Base-by-base conservation (phyloP, 2,113 vertebrate species). In the Myodes glareolus region DNA sequence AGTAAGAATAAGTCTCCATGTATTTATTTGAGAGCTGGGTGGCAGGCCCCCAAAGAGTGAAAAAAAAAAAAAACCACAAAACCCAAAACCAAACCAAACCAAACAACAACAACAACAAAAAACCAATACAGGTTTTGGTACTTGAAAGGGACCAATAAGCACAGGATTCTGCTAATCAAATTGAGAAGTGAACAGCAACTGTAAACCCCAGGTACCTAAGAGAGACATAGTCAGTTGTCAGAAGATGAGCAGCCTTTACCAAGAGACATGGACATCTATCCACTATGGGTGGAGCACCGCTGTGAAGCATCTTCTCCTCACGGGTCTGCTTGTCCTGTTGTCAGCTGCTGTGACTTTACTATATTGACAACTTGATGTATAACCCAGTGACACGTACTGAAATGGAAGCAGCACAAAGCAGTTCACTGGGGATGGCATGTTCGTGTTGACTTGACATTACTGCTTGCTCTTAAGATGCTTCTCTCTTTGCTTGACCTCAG, bases 311-410 rank as follows among this genome's bases (percentile, higher is more conserved):
- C 42, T 39, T 80, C 33, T 93, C 75, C 78, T 93, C 75, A 21
- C 23, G 80, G 65, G 90, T 39, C 58, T 90, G 70, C 81, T 45
- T 55, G 47, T 86, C 81, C 19, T 23, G 31, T 45, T 92, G 72
- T 72, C 86, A 76, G 81, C 39, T 80, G 61, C 87, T 93, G 50
- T 58, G 73, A 84, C 77, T 72, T 90, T 87, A 94, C 0, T 88
- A 91, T 76, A 86, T 47, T 45, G 91, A 96, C 88, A 95, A 94
- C 47, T 31, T 91, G 63, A 96, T 58, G 23, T 78, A 67, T 73
- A 86, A 97, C 61, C 42, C 88, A 85, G 39, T 52, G 77, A 94
- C 72, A 88, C 11, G 80, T 76, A 90, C 82, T 72, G 75, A 93
- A 84, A 39, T 85, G 80, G 81, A 97, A 23, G 33, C 6, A 92